Conservation (phyloP, 2,888 invertebrate genomes). For the Drosophila phalerata region DNA sequence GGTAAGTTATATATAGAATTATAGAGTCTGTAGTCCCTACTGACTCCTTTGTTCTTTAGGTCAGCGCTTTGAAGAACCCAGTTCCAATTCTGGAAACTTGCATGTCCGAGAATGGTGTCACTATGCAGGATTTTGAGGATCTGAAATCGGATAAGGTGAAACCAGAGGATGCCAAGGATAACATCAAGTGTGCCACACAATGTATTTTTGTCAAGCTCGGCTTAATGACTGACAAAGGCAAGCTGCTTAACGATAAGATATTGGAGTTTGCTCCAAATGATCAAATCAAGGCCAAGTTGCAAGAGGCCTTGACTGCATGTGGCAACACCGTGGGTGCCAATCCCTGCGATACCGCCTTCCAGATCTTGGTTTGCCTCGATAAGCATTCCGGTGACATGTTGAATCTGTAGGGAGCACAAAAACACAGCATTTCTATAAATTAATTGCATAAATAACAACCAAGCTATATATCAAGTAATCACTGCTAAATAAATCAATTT, state of each 20-base stretch:
- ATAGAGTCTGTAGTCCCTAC: background rate
- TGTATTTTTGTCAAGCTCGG: slow-evolving; percentile 53
- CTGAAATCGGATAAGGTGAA: slow-evolving; percentile 48
- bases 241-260: slow-evolving; percentile 33
- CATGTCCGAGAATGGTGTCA: slow-evolving; percentile 51
- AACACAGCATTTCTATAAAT: background rate
- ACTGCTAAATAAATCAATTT: slow-evolving; percentile 18
- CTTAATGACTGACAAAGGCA: slow-evolving; percentile 49
- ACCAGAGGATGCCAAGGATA: slow-evolving; percentile 46
- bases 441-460: slow-evolving; percentile 3
- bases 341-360: slow-evolving; percentile 60
- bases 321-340: slow-evolving; percentile 42
- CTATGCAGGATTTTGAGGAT: slow-evolving; percentile 38
- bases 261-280: slow-evolving; percentile 9
- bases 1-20: slow-evolving; percentile 24
- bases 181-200: slow-evolving; percentile 55
- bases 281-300: background rate
- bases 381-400: background rate
- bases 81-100: slow-evolving; percentile 22
- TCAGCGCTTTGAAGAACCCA: background rate
- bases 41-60: slow-evolving; percentile 5
- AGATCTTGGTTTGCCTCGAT: slow-evolving; percentile 46
- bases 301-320: slow-evolving; percentile 37
- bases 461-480: background rate
- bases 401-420: background rate